Conservation (phyloP, 2,113 vertebrate species). For the Todiramphus chloris region DNA sequence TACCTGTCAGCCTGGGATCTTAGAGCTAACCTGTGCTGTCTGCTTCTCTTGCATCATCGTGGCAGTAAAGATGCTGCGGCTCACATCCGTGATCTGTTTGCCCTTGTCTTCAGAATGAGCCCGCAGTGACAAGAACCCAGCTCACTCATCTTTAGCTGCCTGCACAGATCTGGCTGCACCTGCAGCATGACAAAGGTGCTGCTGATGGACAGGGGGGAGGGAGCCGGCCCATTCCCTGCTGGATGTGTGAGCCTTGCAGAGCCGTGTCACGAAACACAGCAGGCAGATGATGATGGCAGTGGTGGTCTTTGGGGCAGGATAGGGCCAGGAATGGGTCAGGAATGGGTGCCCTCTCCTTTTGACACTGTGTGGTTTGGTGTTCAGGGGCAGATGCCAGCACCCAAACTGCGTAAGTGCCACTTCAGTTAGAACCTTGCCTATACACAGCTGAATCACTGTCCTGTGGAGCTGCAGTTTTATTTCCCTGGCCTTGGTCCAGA, state of each 20-base stretch:
- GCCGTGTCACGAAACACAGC: rapidly evolving
- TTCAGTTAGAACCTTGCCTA: not conserved
- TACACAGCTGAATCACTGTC: not conserved
- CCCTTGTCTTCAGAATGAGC: not conserved
- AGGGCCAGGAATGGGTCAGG: not conserved
- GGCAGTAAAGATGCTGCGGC: not conserved
- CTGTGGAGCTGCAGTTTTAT: not conserved
- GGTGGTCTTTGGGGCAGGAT: not conserved
- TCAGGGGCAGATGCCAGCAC: not conserved
- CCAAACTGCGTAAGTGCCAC: not conserved
- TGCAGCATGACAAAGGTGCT: not conserved
- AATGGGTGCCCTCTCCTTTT: not conserved
- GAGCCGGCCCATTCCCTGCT: not conserved
- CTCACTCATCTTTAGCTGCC: not conserved
- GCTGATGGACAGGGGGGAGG: not conserved
- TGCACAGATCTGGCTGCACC: not conserved
- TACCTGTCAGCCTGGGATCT: not conserved
- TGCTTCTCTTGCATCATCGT: rapidly evolving
- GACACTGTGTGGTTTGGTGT: not conserved
- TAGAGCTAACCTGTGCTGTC: not conserved
- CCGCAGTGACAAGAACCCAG: not conserved
- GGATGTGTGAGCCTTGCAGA: not conserved
- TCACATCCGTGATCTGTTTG: not conserved
- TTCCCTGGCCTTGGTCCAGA: not conserved
- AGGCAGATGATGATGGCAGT: not conserved